Conservation (phyloP, 2,888 invertebrate species). For the Patella caerulea region DNA sequence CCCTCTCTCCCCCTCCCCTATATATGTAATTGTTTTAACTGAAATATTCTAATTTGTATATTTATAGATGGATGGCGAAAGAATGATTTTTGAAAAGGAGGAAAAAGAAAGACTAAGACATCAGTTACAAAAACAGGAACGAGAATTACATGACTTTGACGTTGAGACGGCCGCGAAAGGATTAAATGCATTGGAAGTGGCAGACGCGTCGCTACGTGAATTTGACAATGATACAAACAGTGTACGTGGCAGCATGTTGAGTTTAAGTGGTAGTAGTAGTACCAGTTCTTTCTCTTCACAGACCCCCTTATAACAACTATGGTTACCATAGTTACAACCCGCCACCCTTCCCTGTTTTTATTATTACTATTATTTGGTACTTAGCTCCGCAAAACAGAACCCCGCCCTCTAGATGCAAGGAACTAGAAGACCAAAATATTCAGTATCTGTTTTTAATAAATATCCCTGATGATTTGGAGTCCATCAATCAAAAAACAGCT, state of each 20-base stretch:
- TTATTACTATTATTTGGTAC: too few species aligned
- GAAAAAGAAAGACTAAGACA: slow-evolving; percentile 90
- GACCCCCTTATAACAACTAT: slow-evolving; percentile 40
- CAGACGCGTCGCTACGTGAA: slow-evolving; percentile 89
- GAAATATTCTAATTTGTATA: not conserved
- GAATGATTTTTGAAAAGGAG: slow-evolving; percentile 91
- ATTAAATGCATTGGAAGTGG: slow-evolving; percentile 91
- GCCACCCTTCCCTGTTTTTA: too few species aligned
- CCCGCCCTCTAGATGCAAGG: too few species aligned
- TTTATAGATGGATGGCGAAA: slow-evolving; percentile 91
- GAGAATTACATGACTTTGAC: slow-evolving; percentile 93
- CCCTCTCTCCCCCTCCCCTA: not conserved
- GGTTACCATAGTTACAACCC: too few species aligned
- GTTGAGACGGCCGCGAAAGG: slow-evolving; percentile 93
- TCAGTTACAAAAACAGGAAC: slow-evolving; percentile 90
- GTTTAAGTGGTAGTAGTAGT: slow-evolving; percentile 95
- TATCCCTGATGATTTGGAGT: too few species aligned
- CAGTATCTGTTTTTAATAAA: too few species aligned
- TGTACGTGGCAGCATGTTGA: slow-evolving; percentile 91
- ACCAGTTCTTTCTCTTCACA: slow-evolving; percentile 74
- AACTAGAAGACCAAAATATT: too few species aligned
- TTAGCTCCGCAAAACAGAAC: too few species aligned
- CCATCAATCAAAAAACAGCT: too few species aligned
- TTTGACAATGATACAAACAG: slow-evolving; percentile 83
- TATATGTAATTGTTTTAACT: slow-evolving; percentile 16